Conservation (phyloP, 2,888 invertebrate species). For the Standfussiana lucernea region DNA sequence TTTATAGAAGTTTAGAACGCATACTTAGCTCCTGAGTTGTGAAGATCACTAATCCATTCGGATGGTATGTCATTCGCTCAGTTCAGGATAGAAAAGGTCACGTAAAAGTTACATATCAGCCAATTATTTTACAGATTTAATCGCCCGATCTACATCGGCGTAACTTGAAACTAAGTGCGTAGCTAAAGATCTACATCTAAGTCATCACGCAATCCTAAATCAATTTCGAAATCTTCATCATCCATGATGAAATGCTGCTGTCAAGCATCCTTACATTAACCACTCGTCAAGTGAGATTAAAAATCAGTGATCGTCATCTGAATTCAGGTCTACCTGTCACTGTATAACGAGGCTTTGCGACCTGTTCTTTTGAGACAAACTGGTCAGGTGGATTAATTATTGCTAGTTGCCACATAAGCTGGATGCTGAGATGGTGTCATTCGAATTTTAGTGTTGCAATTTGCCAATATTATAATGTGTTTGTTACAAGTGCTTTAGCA, state of each 20-base stretch:
- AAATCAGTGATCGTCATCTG: constrained; percentile 57
- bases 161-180: not conserved
- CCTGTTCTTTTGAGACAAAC: constrained; percentile 59
- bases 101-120: not conserved
- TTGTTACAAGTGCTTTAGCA: no score
- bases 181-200: constrained; percentile 26
- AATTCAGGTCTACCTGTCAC: constrained; percentile 63
- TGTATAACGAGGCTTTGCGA: constrained; percentile 59
- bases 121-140: not conserved
- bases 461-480: not conserved
- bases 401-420: constrained; percentile 42
- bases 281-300: constrained; percentile 64
- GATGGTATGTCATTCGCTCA: not conserved
- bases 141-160: not conserved
- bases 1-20: not conserved
- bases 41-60: not conserved
- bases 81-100: not conserved
- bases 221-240: constrained; percentile 38
- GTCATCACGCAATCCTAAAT: constrained; percentile 21
- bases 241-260: constrained; percentile 52
- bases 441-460: constrained; percentile 1
- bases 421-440: constrained; percentile 3
- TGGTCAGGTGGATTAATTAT: constrained; percentile 69
- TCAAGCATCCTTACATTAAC: constrained; percentile 56
- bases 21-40: not conserved